Evolutionary conservation across 2,888 invertebrate species (phyloP), one percentile per base, ranked within the genome.

Genomic region (Dolomedes plantarius): DNA sequence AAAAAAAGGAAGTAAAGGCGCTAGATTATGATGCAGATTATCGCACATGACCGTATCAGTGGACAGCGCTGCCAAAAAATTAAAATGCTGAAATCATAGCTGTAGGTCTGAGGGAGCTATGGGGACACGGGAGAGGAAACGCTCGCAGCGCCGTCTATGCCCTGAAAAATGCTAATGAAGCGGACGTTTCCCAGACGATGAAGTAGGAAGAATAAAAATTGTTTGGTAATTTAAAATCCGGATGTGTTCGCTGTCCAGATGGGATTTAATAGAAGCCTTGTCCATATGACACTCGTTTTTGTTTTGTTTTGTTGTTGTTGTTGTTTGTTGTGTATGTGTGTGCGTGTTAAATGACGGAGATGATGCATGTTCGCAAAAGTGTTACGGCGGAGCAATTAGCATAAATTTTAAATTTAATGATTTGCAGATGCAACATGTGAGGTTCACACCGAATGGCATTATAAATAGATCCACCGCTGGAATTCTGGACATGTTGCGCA

Each of bases 91-190:
- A 74, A 56, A 56, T 56, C 56, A 19, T 56, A 16, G 13, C 23
- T 56, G 1, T 23, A 19, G 11, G 23, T 56, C 11, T 2, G 28
- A 28, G 62, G 64, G 68, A 62, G 69, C 39, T 5, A 46, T 23
- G 67, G 39, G n/a, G n/a, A n/a, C n/a, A n/a, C n/a, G 31, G 32
- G 41, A 31, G 65, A 41, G 13, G 27, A 56, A 71, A 31, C 67
- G 67, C 75, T 31, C 13, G 75, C 64, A 11, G 64, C 81, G 81
- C 81, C 81, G 75, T 75, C 81, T 81, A 69, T 72, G 29, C 39
- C 56, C 50, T 62, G 41, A 56, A 56, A 41, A 69, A 73, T 41
- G 64, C 1, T 73, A 50, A 68, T 56, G 39, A n/a, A 64, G 29
- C 62, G 74, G 74, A 75, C 69, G 69, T 64, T n/a, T 27, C 0